phyloP scores from a whole-genome alignment of 2,113 vertebrate genomes.

The Chitala chitala region DNA sequence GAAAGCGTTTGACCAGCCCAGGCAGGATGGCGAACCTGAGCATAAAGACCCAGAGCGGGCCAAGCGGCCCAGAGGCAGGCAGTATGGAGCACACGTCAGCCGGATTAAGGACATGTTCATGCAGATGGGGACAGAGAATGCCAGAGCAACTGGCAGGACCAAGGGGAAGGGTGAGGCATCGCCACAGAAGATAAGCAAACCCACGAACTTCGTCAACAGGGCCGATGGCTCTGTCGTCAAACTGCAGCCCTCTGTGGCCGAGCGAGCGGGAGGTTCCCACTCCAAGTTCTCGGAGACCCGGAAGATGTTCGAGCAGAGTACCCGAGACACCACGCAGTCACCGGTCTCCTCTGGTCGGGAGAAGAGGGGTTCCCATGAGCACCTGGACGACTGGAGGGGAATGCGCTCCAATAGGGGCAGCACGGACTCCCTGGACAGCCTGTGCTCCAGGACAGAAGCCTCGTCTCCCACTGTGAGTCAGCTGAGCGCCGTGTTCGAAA shows the following conservation, averaged over 20 bases:
- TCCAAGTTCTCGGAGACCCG: slow-evolving; percentile 92
- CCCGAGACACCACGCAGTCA: slow-evolving; percentile 70
- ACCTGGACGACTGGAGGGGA: slow-evolving; percentile 79
- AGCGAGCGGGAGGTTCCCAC: slow-evolving; percentile 74
- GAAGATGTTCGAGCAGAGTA: slow-evolving; percentile 87
- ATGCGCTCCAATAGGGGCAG: slow-evolving; percentile 85
- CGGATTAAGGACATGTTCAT: slow-evolving; percentile 98
- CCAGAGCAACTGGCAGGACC: slow-evolving; percentile 53
- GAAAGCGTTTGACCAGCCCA: slow-evolving; percentile 93
- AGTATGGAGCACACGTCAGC: slow-evolving; percentile 94
- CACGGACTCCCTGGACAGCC: slow-evolving; percentile 88
- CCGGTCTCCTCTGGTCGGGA: slow-evolving; percentile 79
- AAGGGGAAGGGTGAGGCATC: slow-evolving; percentile 67
- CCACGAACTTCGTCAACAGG: slow-evolving; percentile 85
- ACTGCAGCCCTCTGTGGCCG: slow-evolving; percentile 74
- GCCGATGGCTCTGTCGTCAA: slow-evolving; percentile 77
- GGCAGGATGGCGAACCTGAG: slow-evolving; percentile 76
- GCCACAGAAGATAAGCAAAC: slow-evolving; percentile 76
- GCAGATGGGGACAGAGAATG: slow-evolving; percentile 87
- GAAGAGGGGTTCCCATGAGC: slow-evolving; percentile 70
- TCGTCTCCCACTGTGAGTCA: slow-evolving; percentile 93
- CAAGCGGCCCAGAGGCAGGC: slow-evolving; percentile 82
- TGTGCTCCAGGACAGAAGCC: slow-evolving; percentile 87
- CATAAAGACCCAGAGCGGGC: slow-evolving; percentile 70
- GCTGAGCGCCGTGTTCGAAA: slow-evolving; percentile 93